Conservation (phyloP, 2,113 vertebrate species). For the Microtus ochrogaster region DNA sequence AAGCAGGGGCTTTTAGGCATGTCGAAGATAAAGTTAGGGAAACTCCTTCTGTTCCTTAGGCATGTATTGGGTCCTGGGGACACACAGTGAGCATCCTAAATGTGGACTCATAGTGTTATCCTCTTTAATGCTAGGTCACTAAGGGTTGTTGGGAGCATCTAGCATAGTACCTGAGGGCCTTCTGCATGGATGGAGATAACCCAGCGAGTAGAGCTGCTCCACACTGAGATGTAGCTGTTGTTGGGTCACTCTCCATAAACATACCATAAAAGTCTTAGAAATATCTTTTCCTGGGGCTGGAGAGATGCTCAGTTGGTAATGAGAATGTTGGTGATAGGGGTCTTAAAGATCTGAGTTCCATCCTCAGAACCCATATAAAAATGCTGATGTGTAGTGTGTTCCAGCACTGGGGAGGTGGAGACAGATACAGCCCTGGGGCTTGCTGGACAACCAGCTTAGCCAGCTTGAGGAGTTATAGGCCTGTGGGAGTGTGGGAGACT, state of each 20-base stretch:
- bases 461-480: not conserved
- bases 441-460: not conserved
- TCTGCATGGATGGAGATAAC: not conserved
- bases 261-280: accelerated
- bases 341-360: no score
- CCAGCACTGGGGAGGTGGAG: not conserved
- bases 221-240: accelerated
- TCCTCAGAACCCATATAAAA: not conserved
- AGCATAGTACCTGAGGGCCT: not conserved
- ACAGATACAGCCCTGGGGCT: not conserved
- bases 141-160: no score
- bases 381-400: not conserved
- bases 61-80: not conserved
- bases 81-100: not conserved
- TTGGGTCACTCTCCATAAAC: not conserved
- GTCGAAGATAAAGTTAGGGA: not conserved
- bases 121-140: not conserved
- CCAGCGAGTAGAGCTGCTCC: not conserved
- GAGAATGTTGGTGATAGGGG: not conserved
- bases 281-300: not conserved
- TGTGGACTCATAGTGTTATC: not conserved
- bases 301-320: not conserved
- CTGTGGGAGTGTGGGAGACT: not conserved
- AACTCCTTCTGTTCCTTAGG: not conserved
- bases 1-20: not conserved